Base-by-base conservation (phyloP, 2,113 vertebrate species). In the Tragelaphus strepsiceros region DNA sequence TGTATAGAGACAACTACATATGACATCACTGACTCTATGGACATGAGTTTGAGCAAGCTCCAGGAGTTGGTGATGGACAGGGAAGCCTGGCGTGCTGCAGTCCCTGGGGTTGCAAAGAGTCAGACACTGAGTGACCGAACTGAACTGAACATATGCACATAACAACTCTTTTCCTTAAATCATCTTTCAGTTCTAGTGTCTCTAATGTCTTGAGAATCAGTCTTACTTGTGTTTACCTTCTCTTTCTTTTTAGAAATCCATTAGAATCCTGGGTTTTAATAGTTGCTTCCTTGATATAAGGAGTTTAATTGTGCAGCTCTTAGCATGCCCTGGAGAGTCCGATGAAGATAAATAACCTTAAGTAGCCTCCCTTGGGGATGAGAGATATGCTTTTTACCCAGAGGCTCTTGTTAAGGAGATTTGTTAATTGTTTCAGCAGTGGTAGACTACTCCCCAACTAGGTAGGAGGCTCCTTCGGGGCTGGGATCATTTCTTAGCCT, bases 291-390 rank as follows among this genome's bases (percentile, higher is more conserved):
- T 97, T 96, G 92, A 94, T 97, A 90, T 84, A 86, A 95, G 35
- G 88, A 96, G 90, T 96, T 97, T 98, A 98, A 98, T 97, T 96
- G 96, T 96, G 96, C 97, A 92, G 93, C 81, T 97, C 93, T 95
- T 97, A 97, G 91, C 93, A 95, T 93, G 93, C 97, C 96, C 97
- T 84, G 35, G 96, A 97, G 97, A 98, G 77, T 56, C 91, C 92
- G 92, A 97, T 95, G 97, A 98, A 92, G 97, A 96, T 98, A 97
- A 98, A 96, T 98, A 98, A 98, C 81, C 92, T 77, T 95, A 82
- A 98, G 78, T 71, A 96, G 92, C 32, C 77, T 97, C 95, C 96
- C 94, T 88, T 90, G 91, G 97, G 96, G 96, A 97, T 56, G 91
- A 98, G 93, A 43, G 94, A 91, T 91, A 96, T 88, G 94, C 83